Base-by-base conservation (phyloP, 92 coral and sea anemone species). In the Virgularia gustaviana region DNA sequence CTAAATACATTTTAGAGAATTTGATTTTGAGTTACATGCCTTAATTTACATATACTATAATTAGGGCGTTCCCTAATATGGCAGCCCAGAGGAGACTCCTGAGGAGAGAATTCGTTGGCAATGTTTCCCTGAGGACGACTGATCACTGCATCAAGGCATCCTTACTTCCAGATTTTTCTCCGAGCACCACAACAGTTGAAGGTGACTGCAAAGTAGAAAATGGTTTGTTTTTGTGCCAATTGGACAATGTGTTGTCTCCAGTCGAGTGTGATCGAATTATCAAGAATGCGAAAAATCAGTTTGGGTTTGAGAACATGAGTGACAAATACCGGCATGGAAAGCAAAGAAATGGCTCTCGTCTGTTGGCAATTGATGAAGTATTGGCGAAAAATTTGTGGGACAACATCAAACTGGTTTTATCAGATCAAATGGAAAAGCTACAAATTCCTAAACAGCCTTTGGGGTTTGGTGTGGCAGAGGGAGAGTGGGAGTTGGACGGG, bases 401-500 rank as follows among this genome's bases (percentile, higher is more conserved):
- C 9, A 66, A 33, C 12, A 66, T 66, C 16, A 13, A 66, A 24
- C 0, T 27, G 10, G 25, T 23, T 15, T 28, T 66, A 6, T 45
- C 31, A 15, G 31, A 28, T 2, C 25, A 66, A 66, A 66, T 66
- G 24, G 33, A 28, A 30, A 13, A 66, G 24, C 53, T 23, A 19
- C 25, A 29, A 25, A 18, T 66, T 22, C 31, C 57, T 3, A 66
- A 11, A 13, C 57, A 27, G 39, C 73, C 73, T 2, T 33, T 66
- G 2, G 73, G 73, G n/a, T 66, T 66, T 66, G 58, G 16, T 25
- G 73, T 66, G 57, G 31, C 73, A 45, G 47, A 13, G 22, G 73
- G 73, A 29, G 57, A 38, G 34, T 66, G 73, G 73, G 73, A 66
- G 34, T 33, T 66, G 52, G 57, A 66, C 31, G 57, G 73, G 30